A percentile compares a stretch with the other conserved stretches of the same genome.
These are phyloP conservation scores for Mystacornis crossleyi DNA, from an alignment of 2,113 vertebrate species.

Conservation along the genomic window DNA sequence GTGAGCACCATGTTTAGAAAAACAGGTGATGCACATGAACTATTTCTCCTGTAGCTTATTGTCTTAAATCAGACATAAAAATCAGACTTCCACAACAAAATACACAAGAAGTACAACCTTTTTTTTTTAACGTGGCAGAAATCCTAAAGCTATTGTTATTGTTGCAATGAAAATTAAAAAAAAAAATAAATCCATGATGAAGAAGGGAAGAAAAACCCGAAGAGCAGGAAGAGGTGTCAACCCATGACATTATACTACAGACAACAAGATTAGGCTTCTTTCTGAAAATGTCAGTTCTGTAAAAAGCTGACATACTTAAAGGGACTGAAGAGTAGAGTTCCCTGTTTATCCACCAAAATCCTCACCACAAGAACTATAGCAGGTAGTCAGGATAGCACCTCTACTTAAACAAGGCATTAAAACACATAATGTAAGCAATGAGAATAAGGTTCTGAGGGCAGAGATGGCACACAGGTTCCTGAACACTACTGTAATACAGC, in stretches of 20 bases:
- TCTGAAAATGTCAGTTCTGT: neutral
- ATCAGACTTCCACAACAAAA: neutral
- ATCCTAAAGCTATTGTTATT: neutral
- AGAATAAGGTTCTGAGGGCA: neutral
- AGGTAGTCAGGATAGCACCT: neutral
- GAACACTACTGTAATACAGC: neutral
- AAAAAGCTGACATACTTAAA: neutral
- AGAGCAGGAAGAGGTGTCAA: too few relatives aligned
- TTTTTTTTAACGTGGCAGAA: fast-evolving
- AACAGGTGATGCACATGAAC: neutral
- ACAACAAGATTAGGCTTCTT: neutral
- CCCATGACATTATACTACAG: neutral
- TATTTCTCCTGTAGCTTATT: neutral
- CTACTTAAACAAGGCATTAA: neutral
- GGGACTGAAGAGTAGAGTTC: neutral
- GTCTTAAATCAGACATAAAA: neutral
- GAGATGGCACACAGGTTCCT: neutral
- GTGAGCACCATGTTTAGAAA: neutral
- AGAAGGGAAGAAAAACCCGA: too few relatives aligned
- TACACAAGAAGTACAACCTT: neutral
- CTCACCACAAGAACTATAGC: neutral
- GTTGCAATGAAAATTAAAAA: neutral
- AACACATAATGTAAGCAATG: neutral
- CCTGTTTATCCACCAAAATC: neutral
- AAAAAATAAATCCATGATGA: too few relatives aligned